Percentiles rank a stretch among this genome's conserved stretches.
These are phyloP conservation scores for Drosophila ustulata DNA, from an alignment of 2,888 invertebrate species.

Conservation along the genomic window DNA sequence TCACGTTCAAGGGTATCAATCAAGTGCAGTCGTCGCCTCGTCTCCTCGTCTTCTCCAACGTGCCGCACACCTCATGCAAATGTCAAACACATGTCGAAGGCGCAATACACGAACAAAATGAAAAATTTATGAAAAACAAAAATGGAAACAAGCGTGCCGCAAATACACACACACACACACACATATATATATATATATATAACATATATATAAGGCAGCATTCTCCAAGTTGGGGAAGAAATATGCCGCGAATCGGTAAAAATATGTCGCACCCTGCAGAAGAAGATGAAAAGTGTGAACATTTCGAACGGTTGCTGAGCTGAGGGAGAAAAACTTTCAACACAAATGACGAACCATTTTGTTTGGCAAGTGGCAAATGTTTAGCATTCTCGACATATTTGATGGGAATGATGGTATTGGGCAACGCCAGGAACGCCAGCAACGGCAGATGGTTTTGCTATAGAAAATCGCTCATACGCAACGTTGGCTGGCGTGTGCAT, in stretches of 20 bases:
- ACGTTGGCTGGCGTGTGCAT: slow-evolving; percentile 54
- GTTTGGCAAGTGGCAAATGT: slow-evolving; percentile 71
- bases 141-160: slow-evolving; percentile 40
- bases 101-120: slow-evolving; percentile 73
- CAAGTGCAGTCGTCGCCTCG: slow-evolving; percentile 36
- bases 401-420: slow-evolving; percentile 10
- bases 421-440: slow-evolving; percentile 12
- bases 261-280: slow-evolving; percentile 61
- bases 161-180: slow-evolving; percentile 27
- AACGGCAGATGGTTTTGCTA: slow-evolving; percentile 34
- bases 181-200: slow-evolving; percentile 16
- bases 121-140: slow-evolving; percentile 65
- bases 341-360: slow-evolving; percentile 67
- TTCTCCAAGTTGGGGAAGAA: slow-evolving; percentile 11
- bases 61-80: slow-evolving; percentile 51
- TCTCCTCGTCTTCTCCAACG: neutral
- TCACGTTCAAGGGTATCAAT: slow-evolving; percentile 61
- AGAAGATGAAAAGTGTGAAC: slow-evolving; percentile 16
- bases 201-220: slow-evolving; percentile 8
- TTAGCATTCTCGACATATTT: slow-evolving; percentile 62
- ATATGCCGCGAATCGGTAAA: slow-evolving; percentile 49
- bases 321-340: slow-evolving; percentile 37
- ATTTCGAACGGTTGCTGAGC: slow-evolving; percentile 17
- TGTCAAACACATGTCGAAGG: slow-evolving; percentile 77
- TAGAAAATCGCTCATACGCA: slow-evolving; percentile 73